phyloP scores from a whole-genome alignment of 2,888 invertebrate species.

The Nineta flava region DNA sequence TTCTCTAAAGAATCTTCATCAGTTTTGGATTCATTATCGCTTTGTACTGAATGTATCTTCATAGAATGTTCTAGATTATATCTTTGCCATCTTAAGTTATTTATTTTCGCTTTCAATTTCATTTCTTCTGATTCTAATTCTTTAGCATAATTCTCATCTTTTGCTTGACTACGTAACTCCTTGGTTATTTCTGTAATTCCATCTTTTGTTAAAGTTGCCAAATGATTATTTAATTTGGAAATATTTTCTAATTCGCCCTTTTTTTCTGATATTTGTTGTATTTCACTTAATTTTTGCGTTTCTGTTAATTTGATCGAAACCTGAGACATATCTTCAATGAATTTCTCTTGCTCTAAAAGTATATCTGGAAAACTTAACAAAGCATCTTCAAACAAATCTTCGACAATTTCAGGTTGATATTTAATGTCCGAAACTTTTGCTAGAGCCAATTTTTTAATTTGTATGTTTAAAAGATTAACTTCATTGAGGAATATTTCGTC shows the following conservation, averaged over 20 bases:
- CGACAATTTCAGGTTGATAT: conserved; percentile 7
- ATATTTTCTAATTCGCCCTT: neutral
- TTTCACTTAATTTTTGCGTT: neutral
- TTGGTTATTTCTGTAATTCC: conserved; percentile 7
- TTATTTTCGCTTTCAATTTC: conserved; percentile 6
- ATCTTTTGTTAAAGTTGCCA: conserved; percentile 2
- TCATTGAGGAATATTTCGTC: neutral
- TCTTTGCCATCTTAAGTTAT: conserved; percentile 8
- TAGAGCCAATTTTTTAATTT: neutral
- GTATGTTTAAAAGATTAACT: neutral
- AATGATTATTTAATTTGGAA: neutral
- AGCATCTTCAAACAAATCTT: conserved; percentile 6
- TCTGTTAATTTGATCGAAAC: too few relatives aligned
- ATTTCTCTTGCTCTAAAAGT: neutral
- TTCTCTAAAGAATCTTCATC: neutral
- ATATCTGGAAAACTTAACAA: neutral
- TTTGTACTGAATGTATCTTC: neutral
- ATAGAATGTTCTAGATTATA: conserved; percentile 6
- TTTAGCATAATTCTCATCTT: conserved; percentile 11
- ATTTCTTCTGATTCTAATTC: conserved; percentile 7
- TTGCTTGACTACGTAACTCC: conserved; percentile 9
- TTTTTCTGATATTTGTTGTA: conserved; percentile 1
- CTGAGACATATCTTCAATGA: too few relatives aligned
- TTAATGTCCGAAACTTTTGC: conserved; percentile 4
- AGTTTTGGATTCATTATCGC: neutral